These are phyloP conservation scores for Epinephelus lanceolatus DNA, from an alignment of 2,113 vertebrate genomes.

Conservation along the genomic window DNA sequence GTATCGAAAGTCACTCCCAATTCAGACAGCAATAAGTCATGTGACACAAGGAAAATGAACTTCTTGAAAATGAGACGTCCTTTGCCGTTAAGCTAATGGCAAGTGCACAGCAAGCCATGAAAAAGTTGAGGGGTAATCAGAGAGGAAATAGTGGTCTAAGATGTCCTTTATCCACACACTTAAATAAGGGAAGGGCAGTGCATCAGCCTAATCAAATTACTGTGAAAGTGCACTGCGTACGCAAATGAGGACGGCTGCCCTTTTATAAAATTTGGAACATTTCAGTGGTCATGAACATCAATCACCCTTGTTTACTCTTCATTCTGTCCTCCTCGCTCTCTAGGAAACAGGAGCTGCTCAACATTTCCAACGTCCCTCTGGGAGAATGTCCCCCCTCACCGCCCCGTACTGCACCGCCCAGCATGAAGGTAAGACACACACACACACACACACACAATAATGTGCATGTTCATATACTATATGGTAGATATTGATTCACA, in stretches of 20 bases:
- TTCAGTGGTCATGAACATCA: background rate
- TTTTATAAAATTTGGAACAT: slow-evolving; percentile 26
- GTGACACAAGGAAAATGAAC: background rate
- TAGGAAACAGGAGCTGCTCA: slow-evolving; percentile 97
- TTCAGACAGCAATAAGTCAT: background rate
- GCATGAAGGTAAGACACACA: slow-evolving; percentile 91
- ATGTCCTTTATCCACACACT: background rate
- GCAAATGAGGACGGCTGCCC: slow-evolving; percentile 2
- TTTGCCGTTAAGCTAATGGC: background rate
- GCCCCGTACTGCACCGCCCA: slow-evolving; percentile 92
- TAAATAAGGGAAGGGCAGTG: background rate
- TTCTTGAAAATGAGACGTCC: background rate
- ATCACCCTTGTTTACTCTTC: background rate
- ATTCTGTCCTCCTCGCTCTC: slow-evolving; percentile 22
- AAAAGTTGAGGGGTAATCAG: background rate
- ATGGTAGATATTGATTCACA: slow-evolving; percentile 15
- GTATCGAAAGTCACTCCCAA: background rate
- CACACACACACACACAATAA: background rate
- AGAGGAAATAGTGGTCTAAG: background rate
- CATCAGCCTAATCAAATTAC: slow-evolving; percentile 5
- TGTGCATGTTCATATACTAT: background rate
- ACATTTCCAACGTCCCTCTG: slow-evolving; percentile 86
- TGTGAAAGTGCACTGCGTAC: background rate
- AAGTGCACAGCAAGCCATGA: background rate
- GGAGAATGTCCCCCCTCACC: slow-evolving; percentile 93